Percentiles rank a stretch among this genome's conserved stretches.
phyloP scores from a whole-genome alignment of 2,797 vertebrate species.

The Lepus townsendii region DNA sequence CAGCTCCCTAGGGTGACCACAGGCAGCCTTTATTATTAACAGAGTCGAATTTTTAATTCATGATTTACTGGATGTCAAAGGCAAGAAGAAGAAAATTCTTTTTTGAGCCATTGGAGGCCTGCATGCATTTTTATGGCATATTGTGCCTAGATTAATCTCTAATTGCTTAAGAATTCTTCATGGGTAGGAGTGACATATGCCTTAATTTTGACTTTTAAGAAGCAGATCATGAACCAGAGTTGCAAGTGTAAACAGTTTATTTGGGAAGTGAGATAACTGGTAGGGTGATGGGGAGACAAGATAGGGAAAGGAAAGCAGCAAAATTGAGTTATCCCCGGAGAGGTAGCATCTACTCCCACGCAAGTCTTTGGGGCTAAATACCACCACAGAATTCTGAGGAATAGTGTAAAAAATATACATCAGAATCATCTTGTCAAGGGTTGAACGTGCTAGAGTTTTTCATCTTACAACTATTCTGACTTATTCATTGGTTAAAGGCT shows the following conservation, averaged over 20 bases:
- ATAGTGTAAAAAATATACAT: not conserved
- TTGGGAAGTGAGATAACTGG: not conserved
- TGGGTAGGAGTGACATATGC: not conserved
- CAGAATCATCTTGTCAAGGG: not conserved
- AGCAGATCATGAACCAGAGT: not conserved
- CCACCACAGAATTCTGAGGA: not conserved
- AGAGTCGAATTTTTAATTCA: slow-evolving; percentile 62
- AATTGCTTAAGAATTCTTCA: not conserved
- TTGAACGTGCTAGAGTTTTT: not conserved
- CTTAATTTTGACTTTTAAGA: not conserved
- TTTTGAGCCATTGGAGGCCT: not conserved
- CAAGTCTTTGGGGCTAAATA: not conserved
- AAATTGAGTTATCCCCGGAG: too few species aligned
- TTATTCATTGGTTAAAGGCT: not conserved
- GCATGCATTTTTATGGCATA: not conserved
- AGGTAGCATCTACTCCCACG: not conserved
- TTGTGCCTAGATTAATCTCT: not conserved
- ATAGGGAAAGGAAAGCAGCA: not conserved
- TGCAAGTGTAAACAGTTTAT: not conserved
- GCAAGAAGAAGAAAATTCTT: not conserved
- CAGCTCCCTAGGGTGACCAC: not conserved
- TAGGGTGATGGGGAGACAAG: not conserved
- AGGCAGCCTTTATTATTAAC: slow-evolving; percentile 4
- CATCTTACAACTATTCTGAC: not conserved
- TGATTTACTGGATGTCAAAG: slow-evolving; percentile 71